A percentile compares a stretch with the other conserved stretches of the same genome.
Evolutionary conservation across 2,797 vertebrate genomes (phyloP).

Genomic region (Pelochelys cantorii): DNA sequence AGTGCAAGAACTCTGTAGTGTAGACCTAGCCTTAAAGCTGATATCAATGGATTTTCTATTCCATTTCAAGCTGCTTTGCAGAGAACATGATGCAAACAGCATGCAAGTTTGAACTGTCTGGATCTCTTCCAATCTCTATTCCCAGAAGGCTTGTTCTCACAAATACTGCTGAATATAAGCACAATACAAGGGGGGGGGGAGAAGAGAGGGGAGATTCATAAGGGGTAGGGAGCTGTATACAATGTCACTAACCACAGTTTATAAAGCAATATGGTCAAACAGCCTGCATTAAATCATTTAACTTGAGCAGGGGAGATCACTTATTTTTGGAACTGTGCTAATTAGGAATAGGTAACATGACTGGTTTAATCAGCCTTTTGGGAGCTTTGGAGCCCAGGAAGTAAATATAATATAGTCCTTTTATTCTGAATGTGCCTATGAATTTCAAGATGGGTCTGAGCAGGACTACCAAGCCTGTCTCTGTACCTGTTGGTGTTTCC

Average conservation of each 20-base stretch:
- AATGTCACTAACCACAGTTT: background rate
- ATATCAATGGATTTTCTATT: background rate
- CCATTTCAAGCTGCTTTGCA: conserved; percentile 59
- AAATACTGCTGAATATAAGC: conserved; percentile 17
- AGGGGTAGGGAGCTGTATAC: background rate
- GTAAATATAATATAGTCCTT: background rate
- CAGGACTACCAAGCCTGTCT: background rate
- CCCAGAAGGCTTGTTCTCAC: conserved; percentile 52
- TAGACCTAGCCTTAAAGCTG: fast-evolving
- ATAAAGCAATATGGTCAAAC: background rate
- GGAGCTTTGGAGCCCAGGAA: background rate
- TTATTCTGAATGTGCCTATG: background rate
- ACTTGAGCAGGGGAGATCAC: background rate
- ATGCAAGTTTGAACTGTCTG: conserved; percentile 58
- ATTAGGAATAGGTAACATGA: background rate
- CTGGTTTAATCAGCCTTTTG: background rate
- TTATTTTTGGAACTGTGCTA: background rate
- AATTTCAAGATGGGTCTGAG: background rate
- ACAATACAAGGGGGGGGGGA: background rate
- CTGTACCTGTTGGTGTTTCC: background rate
- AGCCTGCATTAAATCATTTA: background rate
- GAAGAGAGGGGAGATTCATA: background rate
- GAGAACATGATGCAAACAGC: conserved; percentile 53
- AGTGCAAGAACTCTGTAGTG: no score
- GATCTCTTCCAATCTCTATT: conserved; percentile 59